Evolutionary conservation across 2,888 invertebrate genomes (phyloP), one percentile per base, ranked within the genome.

Genomic region (Hydrotaea cyrtoneurina): DNA sequence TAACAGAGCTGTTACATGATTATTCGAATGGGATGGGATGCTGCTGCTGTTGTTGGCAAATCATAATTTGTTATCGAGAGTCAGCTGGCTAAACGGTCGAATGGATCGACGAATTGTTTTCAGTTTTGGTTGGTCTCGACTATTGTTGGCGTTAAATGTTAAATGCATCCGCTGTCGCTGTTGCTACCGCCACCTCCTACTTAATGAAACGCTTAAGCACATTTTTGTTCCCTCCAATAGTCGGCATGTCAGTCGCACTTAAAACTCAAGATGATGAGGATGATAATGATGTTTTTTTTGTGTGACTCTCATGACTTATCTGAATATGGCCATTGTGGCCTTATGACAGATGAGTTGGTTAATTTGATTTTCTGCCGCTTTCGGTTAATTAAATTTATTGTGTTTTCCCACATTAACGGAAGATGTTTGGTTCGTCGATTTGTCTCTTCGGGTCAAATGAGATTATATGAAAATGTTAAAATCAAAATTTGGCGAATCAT

Each of bases 1-100:
- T 66, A 66, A 66, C 66, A 43, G 13, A 43, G 66, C 39, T 66
- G 66, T 66, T 66, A 66, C 66, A 43, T 66, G 64, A 59, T 59
- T 23, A 50, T 50, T 2, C 50, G 8, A 15, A 26, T 19, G 7
- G 7, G 55, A 26, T 26, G 23, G 55, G 17, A 39, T 17, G 55
- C 21, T 55, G 11, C 21, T 53, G 13, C 39, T 31, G 31, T 17
- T 8, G 39, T 66, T 19, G 43, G 39, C n/a, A 39, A 66, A 66
- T 17, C 43, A 66, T 66, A 66, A 66, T 66, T 36, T 64, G 64
- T n/a, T n/a, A n/a, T n/a, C n/a, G n/a, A n/a, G n/a, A n/a, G n/a
- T 15, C 26, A 26, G 59, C 0, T 7, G n/a, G 50, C 13, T n/a
- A n/a, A n/a, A 50, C 50, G 15, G 43, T 13, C 7, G 10, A 15